Evolutionary conservation across 2,113 vertebrate genomes (phyloP).

Genomic region (Phocoena phocoena): DNA sequence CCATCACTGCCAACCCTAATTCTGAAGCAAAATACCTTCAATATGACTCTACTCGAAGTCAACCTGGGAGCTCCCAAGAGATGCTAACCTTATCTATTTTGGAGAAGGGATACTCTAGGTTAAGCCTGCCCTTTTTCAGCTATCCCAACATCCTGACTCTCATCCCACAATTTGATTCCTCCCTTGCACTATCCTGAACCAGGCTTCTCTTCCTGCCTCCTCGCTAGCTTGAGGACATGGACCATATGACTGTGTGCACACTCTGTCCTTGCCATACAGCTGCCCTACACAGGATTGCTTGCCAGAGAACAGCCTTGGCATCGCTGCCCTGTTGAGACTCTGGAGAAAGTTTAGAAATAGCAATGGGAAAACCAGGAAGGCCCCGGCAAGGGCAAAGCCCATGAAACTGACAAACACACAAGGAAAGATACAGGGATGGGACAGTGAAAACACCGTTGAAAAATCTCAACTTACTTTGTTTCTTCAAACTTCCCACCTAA

Average conservation of each 20-base stretch:
- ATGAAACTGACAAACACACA: background rate
- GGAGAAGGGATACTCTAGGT: background rate
- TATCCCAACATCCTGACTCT: background rate
- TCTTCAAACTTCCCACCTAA: slow-evolving; percentile 17
- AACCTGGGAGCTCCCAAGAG: background rate
- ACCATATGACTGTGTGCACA: rapidly evolving
- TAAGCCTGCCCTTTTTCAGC: background rate
- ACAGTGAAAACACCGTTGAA: background rate
- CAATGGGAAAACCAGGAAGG: background rate
- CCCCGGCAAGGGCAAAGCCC: background rate
- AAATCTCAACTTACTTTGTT: background rate
- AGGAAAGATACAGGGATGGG: background rate
- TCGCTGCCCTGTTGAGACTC: background rate
- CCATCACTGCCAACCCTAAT: background rate
- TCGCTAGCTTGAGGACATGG: background rate
- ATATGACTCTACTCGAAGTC: background rate
- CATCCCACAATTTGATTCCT: background rate
- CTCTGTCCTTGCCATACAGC: background rate
- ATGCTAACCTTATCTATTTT: background rate
- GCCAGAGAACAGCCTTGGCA: background rate
- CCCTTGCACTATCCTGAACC: background rate
- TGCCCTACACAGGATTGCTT: background rate
- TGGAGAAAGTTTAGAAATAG: background rate
- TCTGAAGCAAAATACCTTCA: background rate
- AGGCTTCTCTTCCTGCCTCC: background rate